A percentile compares a stretch with the other conserved stretches of the same genome.
These are phyloP conservation scores for Miltochrista miniata DNA, from an alignment of 2,888 invertebrate species.

Conservation along the genomic window DNA sequence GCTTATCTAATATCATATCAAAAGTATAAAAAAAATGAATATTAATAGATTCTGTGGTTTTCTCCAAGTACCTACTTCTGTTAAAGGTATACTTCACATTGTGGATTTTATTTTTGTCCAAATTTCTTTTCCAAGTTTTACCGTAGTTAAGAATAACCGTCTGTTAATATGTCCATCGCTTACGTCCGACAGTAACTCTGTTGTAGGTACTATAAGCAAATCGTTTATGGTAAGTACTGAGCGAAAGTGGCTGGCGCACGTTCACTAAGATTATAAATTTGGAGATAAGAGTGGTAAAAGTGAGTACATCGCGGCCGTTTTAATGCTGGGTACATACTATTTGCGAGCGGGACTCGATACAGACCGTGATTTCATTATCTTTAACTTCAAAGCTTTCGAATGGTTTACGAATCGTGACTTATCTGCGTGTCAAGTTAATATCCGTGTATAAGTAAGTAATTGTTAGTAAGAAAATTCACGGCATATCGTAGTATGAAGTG, in stretches of 20 bases:
- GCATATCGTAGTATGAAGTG: slow-evolving; percentile 28
- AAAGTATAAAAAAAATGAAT: no score
- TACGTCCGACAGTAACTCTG: background rate
- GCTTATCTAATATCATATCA: no score
- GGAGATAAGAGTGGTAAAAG: slow-evolving; percentile 54
- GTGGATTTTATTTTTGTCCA: no score
- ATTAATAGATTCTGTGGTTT: no score
- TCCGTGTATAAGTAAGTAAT: slow-evolving; percentile 23
- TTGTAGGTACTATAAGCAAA: slow-evolving; percentile 19
- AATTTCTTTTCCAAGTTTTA: no score
- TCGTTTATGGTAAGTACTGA: slow-evolving; percentile 33
- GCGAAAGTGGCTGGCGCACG: slow-evolving; percentile 50
- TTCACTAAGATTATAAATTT: slow-evolving; percentile 48
- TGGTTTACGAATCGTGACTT: slow-evolving; percentile 35
- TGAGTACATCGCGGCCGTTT: slow-evolving; percentile 28
- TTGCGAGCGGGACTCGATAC: slow-evolving; percentile 29
- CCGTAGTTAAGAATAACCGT: no score
- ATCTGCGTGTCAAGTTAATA: slow-evolving; percentile 28
- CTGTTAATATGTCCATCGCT: background rate
- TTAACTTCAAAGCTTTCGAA: slow-evolving; percentile 31
- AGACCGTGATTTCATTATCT: slow-evolving; percentile 34
- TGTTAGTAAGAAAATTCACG: slow-evolving; percentile 34
- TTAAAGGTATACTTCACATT: no score
- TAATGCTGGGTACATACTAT: slow-evolving; percentile 27
- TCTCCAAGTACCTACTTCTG: no score